Evolutionary conservation across 2,797 vertebrate species (phyloP), one percentile per base, ranked within the genome.

Genomic region (Leptatherina wallacei): DNA sequence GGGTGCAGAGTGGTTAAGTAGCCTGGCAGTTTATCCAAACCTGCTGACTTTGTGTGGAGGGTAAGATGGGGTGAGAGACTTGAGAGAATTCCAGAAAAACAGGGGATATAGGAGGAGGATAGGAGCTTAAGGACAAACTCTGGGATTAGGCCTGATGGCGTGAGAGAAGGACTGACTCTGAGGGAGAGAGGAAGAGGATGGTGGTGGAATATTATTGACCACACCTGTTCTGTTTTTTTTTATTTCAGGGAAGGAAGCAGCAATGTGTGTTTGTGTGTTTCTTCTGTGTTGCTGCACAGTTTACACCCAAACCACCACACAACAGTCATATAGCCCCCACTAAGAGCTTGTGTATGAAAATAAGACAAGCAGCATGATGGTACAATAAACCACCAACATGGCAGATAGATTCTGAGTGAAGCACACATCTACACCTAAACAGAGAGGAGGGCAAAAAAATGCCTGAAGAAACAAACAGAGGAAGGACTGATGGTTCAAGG

Each of bases 201-300:
- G 85, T 91, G 83, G 82, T 82, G 84, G 84, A 84, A 90, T 89
- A 91, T 91, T 89, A 93, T 87, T 88, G 88, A 91, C 82, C 92
- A 95, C 94, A 95, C 96, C 95, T 97, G 94, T 63, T 91, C 84
- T 85, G 79, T 66, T 81, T 68, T 82, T 82, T 63, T 29, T 24
- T 27, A 54, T 27, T 83, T 14, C 4, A 65, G 44, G 65, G 60
- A 33, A 68, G 75, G 58, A 65, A 61, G 61, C 35, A 32, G 20
- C 64, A 63, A 29, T 44, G 66, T 32, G 40, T 67, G 66, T 76
- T 42, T 47, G 70, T 51, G 29, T 75, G 0, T 61, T 36, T 52
- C 47, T 62, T 36, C 29, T 75, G 40, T 60, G 55, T 77, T 66
- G 36, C 60, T 54, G 52, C 38, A 66, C 66, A 42, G 71, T 27